These are phyloP conservation scores for Nomada ferruginata DNA, from an alignment of 2,888 invertebrate genomes.

Conservation along the genomic window DNA sequence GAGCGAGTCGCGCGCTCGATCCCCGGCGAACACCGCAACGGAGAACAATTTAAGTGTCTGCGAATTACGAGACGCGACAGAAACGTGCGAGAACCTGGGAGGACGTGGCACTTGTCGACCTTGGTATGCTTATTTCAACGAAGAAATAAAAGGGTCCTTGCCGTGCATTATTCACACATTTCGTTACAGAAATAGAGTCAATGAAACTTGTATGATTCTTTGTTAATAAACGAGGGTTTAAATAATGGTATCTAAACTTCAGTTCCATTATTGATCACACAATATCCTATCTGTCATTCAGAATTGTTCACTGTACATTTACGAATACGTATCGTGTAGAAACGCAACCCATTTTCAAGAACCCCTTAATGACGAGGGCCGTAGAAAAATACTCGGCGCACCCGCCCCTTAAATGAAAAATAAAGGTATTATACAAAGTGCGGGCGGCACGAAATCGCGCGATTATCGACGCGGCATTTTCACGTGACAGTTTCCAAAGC, in stretches of 20 bases:
- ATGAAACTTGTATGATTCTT: no score
- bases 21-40: slow-evolving; percentile 17
- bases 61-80: neutral
- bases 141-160: no score
- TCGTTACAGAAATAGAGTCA: no score
- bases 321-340: neutral
- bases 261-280: no score
- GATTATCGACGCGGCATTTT: slow-evolving; percentile 8
- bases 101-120: slow-evolving; percentile 2
- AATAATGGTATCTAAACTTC: no score
- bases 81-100: neutral
- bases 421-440: neutral
- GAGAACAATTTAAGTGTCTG: slow-evolving; percentile 5
- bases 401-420: neutral
- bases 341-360: neutral
- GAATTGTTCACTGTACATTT: neutral
- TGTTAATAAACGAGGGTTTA: no score
- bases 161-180: neutral
- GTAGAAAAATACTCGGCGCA: neutral
- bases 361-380: neutral
- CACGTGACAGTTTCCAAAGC: slow-evolving; percentile 4
- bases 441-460: slow-evolving; percentile 11
- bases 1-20: slow-evolving; percentile 58
- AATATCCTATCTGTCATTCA: no score
- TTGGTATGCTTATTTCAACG: neutral